Evolutionary conservation across 2,888 invertebrate genomes (phyloP), one percentile per base, ranked within the genome.

Genomic region (Melinaea marsaeus): DNA sequence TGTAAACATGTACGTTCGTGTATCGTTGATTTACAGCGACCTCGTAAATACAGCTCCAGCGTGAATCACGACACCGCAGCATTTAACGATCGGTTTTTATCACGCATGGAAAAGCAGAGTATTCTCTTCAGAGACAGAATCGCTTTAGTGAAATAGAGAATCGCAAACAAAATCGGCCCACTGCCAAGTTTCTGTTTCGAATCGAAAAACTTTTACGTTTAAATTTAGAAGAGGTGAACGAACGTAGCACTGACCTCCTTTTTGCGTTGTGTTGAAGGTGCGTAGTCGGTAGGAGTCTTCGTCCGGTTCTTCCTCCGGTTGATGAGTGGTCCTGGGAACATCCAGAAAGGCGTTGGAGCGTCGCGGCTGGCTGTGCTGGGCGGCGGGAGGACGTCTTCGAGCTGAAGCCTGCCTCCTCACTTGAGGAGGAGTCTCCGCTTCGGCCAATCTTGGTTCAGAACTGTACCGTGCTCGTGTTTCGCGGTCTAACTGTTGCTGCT

Each of bases 201-300:
- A 82, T 79, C 77, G 79, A 79, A 83, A 84, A 84, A 79, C 72
- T 74, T 72, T 74, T 76, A 51, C 65, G 67, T 68, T 76, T 81
- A 84, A 80, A 83, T 83, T 80, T 83, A 85, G 82, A 66, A 63
- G 58, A 78, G 88, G 84, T 88, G 83, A 88, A 89, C 79, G 88
- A 78, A 81, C 88, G 71, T 79, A 82, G 83, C 85, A 90, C 89
- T 89, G 86, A 93, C 93, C 93, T 94, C 96, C 96, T 93, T 98
- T 98, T 76, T 95, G 94, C 75, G 97, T 96, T 88, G 95, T 95
- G 89, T 96, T 96, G 92, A 99, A 99, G 73, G 97, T 97, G 76
- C 98, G 93, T 76, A 98, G 93, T 71, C 97, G 93, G 89, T 97
- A 97, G 69, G 95, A 95, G 85, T 97, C 97, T 77, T 96, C 96